These are phyloP conservation scores for Metridium senile DNA, from an alignment of 92 coral and sea anemone species.

Conservation along the genomic window DNA sequence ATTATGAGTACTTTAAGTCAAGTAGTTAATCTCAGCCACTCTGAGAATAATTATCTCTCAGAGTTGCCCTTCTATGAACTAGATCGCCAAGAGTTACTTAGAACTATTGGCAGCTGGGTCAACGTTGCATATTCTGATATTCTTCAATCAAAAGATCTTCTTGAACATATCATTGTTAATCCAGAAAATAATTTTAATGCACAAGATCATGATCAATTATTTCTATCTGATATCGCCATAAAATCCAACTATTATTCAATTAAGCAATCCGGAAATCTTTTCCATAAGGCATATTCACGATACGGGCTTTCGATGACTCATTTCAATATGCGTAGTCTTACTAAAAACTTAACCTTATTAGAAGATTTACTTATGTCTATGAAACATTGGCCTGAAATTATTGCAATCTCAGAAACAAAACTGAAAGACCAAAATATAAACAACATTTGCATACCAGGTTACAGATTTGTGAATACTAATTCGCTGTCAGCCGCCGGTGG, in stretches of 20 bases:
- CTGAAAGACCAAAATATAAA: slow-evolving; percentile 8
- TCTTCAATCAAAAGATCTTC: slow-evolving; percentile 27
- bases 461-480: slow-evolving; percentile 41
- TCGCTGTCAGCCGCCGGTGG: slow-evolving; percentile 50
- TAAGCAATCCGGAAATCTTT: slow-evolving; percentile 42
- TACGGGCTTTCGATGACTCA: slow-evolving; percentile 41
- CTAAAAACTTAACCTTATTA: slow-evolving; percentile 18
- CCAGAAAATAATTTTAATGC: slow-evolving; percentile 33
- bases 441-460: slow-evolving; percentile 36
- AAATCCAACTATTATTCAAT: slow-evolving; percentile 44
- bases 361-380: slow-evolving; percentile 26
- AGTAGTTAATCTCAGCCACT: too few species aligned
- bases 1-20: too few species aligned
- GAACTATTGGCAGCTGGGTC: slow-evolving; percentile 26
- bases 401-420: slow-evolving; percentile 43
- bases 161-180: slow-evolving; percentile 36
- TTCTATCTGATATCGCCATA: too few species aligned
- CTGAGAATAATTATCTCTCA: too few species aligned
- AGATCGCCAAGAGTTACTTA: slow-evolving; percentile 11
- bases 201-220: slow-evolving; percentile 9
- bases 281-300: slow-evolving; percentile 18
- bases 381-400: slow-evolving; percentile 29
- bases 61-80: slow-evolving; percentile 28
- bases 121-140: background rate
- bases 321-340: slow-evolving; percentile 51